Percentiles rank a stretch among this genome's conserved stretches.
phyloP scores from a whole-genome alignment of 2,888 invertebrate species.

The Hirtodrosophila duncani region DNA sequence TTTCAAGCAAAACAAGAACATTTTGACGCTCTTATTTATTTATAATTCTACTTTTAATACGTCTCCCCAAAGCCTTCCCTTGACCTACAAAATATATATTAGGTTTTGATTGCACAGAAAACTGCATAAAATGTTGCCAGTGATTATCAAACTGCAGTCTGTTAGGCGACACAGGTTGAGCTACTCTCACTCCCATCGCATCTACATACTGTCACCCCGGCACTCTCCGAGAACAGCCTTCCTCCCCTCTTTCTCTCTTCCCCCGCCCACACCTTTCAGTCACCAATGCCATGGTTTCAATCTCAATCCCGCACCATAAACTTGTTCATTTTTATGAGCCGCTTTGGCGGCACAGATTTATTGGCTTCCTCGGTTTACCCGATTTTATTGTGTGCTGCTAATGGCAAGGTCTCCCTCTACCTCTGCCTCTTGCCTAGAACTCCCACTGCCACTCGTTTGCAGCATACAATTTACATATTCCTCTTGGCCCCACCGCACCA shows the following conservation, averaged over 20 bases:
- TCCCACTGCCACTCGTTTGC: background rate
- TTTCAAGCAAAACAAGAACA: too few relatives aligned
- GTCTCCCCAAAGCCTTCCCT: too few relatives aligned
- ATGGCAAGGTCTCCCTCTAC: slow-evolving; percentile 1
- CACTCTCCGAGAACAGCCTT: too few relatives aligned
- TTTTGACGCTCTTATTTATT: too few relatives aligned
- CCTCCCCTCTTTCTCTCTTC: background rate
- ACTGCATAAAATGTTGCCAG: slow-evolving; percentile 35
- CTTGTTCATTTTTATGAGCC: slow-evolving; percentile 49
- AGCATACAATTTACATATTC: slow-evolving; percentile 28
- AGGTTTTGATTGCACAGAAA: too few relatives aligned
- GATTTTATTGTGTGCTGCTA: slow-evolving; percentile 51
- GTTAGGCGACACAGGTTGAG: slow-evolving; percentile 20
- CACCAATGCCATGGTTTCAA: background rate
- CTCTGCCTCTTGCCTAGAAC: slow-evolving; percentile 13
- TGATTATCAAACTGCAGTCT: slow-evolving; percentile 33
- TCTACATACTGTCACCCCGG: too few relatives aligned
- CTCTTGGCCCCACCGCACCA: background rate
- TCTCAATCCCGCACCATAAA: slow-evolving; percentile 33
- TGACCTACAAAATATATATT: too few relatives aligned
- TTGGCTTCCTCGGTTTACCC: slow-evolving; percentile 46
- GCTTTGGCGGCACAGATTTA: slow-evolving; percentile 57
- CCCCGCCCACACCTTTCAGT: too few relatives aligned
- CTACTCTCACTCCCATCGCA: slow-evolving; percentile 4
- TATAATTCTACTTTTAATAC: too few relatives aligned